Evolutionary conservation across 2,113 vertebrate genomes (phyloP).

Genomic region (Tyto alba): DNA sequence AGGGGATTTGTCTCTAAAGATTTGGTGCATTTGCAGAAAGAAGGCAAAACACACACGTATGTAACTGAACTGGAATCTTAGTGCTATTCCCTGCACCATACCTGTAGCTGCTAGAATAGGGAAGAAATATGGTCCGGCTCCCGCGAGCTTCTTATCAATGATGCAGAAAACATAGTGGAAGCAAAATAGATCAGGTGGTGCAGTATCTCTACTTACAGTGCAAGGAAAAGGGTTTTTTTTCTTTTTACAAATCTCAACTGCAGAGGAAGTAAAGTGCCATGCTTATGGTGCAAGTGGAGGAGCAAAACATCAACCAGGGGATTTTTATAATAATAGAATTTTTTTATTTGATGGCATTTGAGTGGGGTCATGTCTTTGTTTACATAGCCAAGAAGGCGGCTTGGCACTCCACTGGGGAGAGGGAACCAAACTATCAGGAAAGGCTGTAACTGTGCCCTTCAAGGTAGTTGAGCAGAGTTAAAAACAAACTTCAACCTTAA

Average conservation of each 20-base stretch:
- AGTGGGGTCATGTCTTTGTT: background rate
- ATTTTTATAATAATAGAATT: background rate
- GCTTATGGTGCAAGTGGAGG: background rate
- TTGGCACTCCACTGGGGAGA: background rate
- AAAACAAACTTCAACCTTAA: background rate
- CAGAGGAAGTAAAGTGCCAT: background rate
- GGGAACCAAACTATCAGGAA: background rate
- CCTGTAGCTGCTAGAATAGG: background rate
- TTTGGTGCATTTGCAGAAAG: background rate
- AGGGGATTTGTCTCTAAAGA: background rate
- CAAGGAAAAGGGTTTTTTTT: background rate
- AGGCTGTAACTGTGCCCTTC: background rate
- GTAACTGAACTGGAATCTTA: background rate
- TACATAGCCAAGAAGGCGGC: background rate
- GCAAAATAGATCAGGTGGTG: background rate
- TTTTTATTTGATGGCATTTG: background rate
- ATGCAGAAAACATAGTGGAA: background rate
- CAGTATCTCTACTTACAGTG: background rate
- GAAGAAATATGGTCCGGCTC: background rate
- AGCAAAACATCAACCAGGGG: background rate
- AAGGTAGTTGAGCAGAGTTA: background rate
- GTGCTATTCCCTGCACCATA: background rate
- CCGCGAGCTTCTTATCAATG: fast-evolving
- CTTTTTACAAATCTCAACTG: background rate
- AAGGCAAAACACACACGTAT: fast-evolving